Percentiles rank a stretch among this genome's conserved stretches.
Evolutionary conservation across 2,797 vertebrate genomes (phyloP).

Genomic region (Ctenochaetus hawaiiensis): DNA sequence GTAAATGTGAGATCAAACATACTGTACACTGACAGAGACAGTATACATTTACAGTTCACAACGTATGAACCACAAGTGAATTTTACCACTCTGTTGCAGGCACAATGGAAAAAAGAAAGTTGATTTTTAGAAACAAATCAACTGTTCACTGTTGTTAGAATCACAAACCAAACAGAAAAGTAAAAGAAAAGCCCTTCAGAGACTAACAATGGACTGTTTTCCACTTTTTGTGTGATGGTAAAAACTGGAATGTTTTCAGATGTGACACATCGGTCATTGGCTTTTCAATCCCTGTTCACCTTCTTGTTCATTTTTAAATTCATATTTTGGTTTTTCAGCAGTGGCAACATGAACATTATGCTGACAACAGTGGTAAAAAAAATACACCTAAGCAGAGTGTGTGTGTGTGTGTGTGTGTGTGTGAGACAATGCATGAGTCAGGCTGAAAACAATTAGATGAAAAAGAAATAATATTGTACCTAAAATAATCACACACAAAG

Average conservation of each 20-base stretch:
- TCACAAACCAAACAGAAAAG: neutral
- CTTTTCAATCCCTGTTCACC: constrained; percentile 48
- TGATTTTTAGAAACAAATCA: constrained; percentile 1
- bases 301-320: neutral
- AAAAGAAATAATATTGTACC: constrained; percentile 30
- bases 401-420: constrained; percentile 9
- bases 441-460: constrained; percentile 8
- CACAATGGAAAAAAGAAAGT: constrained; percentile 41
- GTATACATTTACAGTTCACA: constrained; percentile 47
- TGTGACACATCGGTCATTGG: constrained; percentile 36
- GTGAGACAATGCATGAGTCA: neutral
- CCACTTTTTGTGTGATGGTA: constrained; percentile 42
- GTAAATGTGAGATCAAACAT: constrained; percentile 26
- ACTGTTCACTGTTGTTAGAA: constrained; percentile 4
- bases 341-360: constrained; percentile 47
- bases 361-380: constrained; percentile 55
- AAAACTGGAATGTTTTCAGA: constrained; percentile 64
- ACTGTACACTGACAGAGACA: constrained; percentile 42
- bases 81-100: constrained; percentile 67
- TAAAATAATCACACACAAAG: constrained; percentile 36
- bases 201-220: constrained; percentile 28
- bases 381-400: neutral
- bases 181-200: constrained; percentile 47
- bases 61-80: constrained; percentile 23
- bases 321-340: constrained; percentile 61